Evolutionary conservation across 2,888 invertebrate species (phyloP).

Genomic region (Eremobia ochroleuca): DNA sequence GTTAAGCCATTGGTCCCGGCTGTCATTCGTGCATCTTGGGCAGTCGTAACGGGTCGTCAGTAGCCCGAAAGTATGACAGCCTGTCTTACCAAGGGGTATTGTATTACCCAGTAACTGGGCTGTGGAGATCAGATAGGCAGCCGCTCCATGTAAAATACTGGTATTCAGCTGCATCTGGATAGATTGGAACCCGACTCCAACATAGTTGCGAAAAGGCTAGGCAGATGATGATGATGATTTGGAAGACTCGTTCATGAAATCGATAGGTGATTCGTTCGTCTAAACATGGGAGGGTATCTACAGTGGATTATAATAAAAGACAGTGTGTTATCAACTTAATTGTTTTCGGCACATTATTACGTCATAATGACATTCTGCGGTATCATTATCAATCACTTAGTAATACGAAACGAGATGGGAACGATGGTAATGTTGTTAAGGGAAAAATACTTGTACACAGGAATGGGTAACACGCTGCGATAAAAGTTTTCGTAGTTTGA

Average conservation of each 20-base stretch:
- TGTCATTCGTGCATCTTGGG: too few relatives aligned
- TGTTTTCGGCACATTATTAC: conserved; percentile 45
- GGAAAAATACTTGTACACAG: neutral
- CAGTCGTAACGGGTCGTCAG: too few relatives aligned
- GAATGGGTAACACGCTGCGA: neutral
- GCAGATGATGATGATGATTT: too few relatives aligned
- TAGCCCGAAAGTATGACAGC: too few relatives aligned
- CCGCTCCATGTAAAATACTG: too few relatives aligned
- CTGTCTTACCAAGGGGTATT: too few relatives aligned
- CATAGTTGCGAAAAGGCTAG: too few relatives aligned
- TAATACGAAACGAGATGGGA: conserved; percentile 24
- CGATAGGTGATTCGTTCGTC: conserved; percentile 24
- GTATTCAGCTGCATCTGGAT: too few relatives aligned
- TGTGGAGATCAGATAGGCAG: too few relatives aligned
- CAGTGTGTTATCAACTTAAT: conserved; percentile 43
- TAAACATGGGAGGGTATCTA: conserved; percentile 29
- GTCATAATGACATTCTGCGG: conserved; percentile 4
- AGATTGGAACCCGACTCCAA: too few relatives aligned
- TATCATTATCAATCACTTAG: conserved; percentile 46
- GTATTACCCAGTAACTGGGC: too few relatives aligned
- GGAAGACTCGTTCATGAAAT: conserved; percentile 36
- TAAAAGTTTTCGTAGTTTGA: neutral
- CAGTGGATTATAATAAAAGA: conserved; percentile 56
- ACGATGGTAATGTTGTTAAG: neutral
- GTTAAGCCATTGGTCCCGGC: too few relatives aligned